These are phyloP conservation scores for Saccostrea echinata DNA, from an alignment of 1,140 invertebrate genomes.

Conservation along the genomic window DNA sequence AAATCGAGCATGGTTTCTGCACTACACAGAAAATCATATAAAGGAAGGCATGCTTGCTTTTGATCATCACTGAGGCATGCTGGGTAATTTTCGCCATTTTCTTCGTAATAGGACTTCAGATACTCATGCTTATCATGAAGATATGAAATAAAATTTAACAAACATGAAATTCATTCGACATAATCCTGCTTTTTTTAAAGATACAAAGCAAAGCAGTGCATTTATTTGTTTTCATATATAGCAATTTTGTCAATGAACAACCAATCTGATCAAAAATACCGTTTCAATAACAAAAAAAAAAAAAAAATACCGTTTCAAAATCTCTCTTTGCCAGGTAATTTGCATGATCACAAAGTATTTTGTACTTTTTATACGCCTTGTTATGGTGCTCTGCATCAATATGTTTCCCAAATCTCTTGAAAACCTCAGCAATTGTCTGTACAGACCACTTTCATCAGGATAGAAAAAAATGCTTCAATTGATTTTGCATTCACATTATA, in stretches of 20 bases:
- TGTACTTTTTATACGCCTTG: neutral
- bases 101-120: neutral
- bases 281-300: too few species aligned
- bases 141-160: too few species aligned
- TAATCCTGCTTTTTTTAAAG: too few species aligned
- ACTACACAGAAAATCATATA: constrained; percentile 6
- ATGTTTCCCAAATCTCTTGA: neutral
- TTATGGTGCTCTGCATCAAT: neutral
- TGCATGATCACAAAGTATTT: neutral
- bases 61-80: constrained; percentile 15
- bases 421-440: neutral
- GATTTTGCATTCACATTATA: neutral
- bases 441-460: neutral
- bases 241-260: too few species aligned
- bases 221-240: too few species aligned
- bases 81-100: neutral
- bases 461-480: too few species aligned
- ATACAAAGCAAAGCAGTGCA: neutral
- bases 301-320: neutral
- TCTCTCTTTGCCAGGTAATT: neutral
- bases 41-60: constrained; percentile 8
- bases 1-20: neutral
- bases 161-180: too few species aligned
- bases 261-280: too few species aligned
- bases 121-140: neutral